Evolutionary conservation across 1,140 invertebrate genomes (phyloP).

Genomic region (Drosophila persimilis): DNA sequence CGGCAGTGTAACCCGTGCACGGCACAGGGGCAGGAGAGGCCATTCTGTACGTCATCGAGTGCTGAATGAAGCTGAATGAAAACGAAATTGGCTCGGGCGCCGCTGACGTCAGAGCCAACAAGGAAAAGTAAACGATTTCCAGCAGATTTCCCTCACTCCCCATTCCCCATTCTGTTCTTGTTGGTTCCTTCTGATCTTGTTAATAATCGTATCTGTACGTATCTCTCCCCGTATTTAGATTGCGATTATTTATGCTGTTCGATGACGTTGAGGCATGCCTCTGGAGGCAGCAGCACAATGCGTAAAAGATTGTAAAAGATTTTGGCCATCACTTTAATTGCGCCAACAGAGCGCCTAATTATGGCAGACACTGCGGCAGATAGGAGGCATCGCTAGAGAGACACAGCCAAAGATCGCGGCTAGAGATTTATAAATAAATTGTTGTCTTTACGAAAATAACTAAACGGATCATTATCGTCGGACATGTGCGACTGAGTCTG

Average conservation of each 20-base stretch:
- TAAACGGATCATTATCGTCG: constrained; percentile 49
- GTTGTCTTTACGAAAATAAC: constrained; percentile 51
- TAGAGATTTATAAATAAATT: constrained; percentile 52
- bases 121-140: constrained; percentile 49
- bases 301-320: constrained; percentile 27
- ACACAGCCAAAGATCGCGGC: constrained; percentile 5
- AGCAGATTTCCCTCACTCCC: constrained; percentile 7
- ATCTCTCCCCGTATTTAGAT: constrained; percentile 58
- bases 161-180: not conserved
- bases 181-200: constrained; percentile 38
- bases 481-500: constrained; percentile 49
- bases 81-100: constrained; percentile 53
- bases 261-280: constrained; percentile 51
- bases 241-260: constrained; percentile 64
- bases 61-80: constrained; percentile 63
- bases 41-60: constrained; percentile 65
- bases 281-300: not conserved
- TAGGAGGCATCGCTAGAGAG: constrained; percentile 20
- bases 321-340: constrained; percentile 38
- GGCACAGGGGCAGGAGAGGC: constrained; percentile 7
- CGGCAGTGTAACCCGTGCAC: constrained; percentile 40
- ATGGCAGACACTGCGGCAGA: constrained; percentile 65
- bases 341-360: constrained; percentile 62
- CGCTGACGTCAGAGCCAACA: constrained; percentile 44
- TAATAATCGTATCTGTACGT: constrained; percentile 32